Conservation (phyloP, 2,888 invertebrate genomes). For the Zaprionus bogoriensis region DNA sequence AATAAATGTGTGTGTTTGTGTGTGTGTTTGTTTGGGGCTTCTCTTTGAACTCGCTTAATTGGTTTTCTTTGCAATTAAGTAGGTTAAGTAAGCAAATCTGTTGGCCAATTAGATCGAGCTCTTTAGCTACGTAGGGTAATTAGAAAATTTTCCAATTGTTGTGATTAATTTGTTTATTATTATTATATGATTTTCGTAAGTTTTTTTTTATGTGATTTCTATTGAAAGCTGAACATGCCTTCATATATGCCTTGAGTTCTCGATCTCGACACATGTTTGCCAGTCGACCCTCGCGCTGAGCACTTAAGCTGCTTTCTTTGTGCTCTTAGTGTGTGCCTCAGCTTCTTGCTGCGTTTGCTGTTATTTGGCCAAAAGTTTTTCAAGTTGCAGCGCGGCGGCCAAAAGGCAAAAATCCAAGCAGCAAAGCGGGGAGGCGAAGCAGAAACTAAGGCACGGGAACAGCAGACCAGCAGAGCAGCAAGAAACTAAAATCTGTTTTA, state of each 20-base stretch:
- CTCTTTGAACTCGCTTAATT: conserved; percentile 23
- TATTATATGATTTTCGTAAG: no score
- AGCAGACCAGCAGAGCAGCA: conserved; percentile 1
- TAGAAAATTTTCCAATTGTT: no score
- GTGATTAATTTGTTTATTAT: no score
- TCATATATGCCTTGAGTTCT: no score
- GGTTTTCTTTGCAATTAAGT: background rate
- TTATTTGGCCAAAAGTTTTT: conserved; percentile 49
- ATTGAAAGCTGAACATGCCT: no score
- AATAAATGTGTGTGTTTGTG: conserved; percentile 38
- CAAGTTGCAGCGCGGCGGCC: conserved; percentile 48
- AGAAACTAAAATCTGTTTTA: conserved; percentile 50
- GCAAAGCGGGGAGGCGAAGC: background rate
- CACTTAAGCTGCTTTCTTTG: background rate
- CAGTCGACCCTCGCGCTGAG: conserved; percentile 25
- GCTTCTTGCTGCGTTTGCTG: conserved; percentile 36
- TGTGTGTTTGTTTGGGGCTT: background rate
- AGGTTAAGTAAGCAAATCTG: no score
- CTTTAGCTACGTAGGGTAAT: no score
- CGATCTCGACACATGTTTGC: no score
- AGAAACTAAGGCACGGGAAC: background rate
- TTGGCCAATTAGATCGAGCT: no score
- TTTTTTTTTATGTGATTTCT: no score
- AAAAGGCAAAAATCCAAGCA: conserved; percentile 47
- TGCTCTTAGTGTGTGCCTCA: conserved; percentile 9